Conservation (phyloP, 2,797 vertebrate genomes). For the Aulostomus chinensis region DNA sequence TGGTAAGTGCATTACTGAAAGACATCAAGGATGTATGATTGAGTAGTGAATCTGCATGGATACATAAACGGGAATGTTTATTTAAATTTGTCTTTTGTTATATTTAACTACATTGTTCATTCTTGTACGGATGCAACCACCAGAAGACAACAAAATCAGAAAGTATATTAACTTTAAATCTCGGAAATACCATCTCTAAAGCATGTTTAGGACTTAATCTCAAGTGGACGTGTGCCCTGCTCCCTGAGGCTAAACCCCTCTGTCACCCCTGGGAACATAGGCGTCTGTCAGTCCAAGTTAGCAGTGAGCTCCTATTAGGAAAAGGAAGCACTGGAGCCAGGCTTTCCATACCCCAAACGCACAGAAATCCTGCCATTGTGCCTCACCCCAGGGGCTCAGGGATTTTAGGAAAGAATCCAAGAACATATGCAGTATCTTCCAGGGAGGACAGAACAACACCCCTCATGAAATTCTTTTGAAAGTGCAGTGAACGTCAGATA, state of each 20-base stretch:
- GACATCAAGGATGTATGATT: too few species aligned
- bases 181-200: background rate
- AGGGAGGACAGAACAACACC: conserved; percentile 15
- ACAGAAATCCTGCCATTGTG: conserved; percentile 70
- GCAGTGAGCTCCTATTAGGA: conserved; percentile 30
- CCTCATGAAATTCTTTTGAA: background rate
- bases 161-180: too few species aligned
- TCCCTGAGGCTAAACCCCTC: conserved; percentile 24
- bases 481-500: background rate
- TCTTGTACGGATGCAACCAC: too few species aligned
- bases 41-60: too few species aligned
- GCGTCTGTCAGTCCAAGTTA: conserved; percentile 59
- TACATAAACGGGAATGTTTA: too few species aligned
- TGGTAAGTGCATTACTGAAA: too few species aligned
- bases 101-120: too few species aligned
- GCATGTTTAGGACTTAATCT: conserved; percentile 1
- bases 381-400: conserved; percentile 42
- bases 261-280: conserved; percentile 36
- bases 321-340: conserved; percentile 40
- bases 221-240: conserved; percentile 1
- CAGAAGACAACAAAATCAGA: too few species aligned
- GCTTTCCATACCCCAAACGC: conserved; percentile 42
- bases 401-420: conserved; percentile 32
- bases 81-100: too few species aligned
- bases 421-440: conserved; percentile 19